These are phyloP conservation scores for Boleophthalmus pectinirostris DNA, from an alignment of 2,113 vertebrate genomes.

Conservation along the genomic window DNA sequence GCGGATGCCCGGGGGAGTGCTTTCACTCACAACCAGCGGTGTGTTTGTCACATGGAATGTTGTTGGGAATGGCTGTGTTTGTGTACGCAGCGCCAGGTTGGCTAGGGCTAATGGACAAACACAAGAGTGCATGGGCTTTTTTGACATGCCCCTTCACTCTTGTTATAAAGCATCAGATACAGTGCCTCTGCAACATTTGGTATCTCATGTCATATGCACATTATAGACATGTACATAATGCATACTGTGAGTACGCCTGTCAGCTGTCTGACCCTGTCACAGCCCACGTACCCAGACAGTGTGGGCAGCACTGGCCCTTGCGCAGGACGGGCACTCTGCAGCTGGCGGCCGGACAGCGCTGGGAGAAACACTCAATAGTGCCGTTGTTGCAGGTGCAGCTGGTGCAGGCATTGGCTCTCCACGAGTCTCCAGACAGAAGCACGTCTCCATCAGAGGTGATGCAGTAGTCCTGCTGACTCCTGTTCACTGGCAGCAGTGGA, in stretches of 20 bases:
- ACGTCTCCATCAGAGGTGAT: conserved; percentile 80
- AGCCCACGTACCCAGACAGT: conserved; percentile 76
- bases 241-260: conserved; percentile 7
- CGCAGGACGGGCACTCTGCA: conserved; percentile 80
- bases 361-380: conserved; percentile 81
- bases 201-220: not conserved
- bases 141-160: conserved; percentile 22
- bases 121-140: conserved; percentile 10
- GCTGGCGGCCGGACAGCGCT: conserved; percentile 74
- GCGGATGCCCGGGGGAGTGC: conserved; percentile 73
- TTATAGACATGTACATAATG: not conserved
- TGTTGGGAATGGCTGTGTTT: conserved; percentile 49
- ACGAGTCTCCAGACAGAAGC: conserved; percentile 77
- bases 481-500: conserved; percentile 72
- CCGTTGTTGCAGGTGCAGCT: conserved; percentile 82
- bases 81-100: conserved; percentile 60
- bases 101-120: conserved; percentile 47
- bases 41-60: conserved; percentile 61
- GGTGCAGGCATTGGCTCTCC: conserved; percentile 81
- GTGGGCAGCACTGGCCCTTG: conserved; percentile 84
- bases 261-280: conserved; percentile 5
- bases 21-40: conserved; percentile 44
- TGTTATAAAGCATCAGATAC: conserved; percentile 19
- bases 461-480: conserved; percentile 76
- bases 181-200: not conserved